Base-by-base conservation (phyloP, 2,797 vertebrate species). In the Alauda arvensis region DNA sequence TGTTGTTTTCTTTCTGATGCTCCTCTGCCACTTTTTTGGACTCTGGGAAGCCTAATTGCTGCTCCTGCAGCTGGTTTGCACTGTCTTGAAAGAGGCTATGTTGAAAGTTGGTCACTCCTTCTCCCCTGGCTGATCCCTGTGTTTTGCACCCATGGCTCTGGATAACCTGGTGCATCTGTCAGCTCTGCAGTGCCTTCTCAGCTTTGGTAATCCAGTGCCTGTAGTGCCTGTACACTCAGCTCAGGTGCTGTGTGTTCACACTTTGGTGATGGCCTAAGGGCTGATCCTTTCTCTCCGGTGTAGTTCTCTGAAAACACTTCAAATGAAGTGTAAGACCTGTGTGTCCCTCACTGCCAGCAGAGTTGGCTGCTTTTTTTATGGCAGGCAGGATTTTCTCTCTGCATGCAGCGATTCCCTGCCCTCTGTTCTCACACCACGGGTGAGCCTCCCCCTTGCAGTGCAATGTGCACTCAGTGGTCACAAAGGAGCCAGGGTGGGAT, bases 401-500 rank as follows among this genome's bases (percentile, higher is more conserved):
- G 10, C 5, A 12, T 1, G 1, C 3, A 48, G 59, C 37, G 75
- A 20, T 55, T 75, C 33, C 26, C 31, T 55, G 7, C 11, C 6
- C 1, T 5, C 6, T 40, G 42, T 18, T 18, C 46, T 40, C 29
- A 28, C 7, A 4, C 15, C 1, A 3, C 19, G 42, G 37, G 39
- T 56, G 37, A 67, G 7, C 7, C 26, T n/a, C 9, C n/a, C 59
- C 46, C 29, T 57, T 48, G 12, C 49, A 55, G 40, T 3, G 6
- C n/a, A 17, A 5, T 5, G 1, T 45, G 45, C 28, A 2, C 51
- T 3, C 37, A 40, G 43, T 3, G 2, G n/a, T 17, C 18, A 6
- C 0, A 0, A 4, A 3, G 8, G 40, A 37, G 42, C 52, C 0
- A 1, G 18, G 53, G 26, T 1, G 4, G 25, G 72, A 43, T 69